Evolutionary conservation across 1,140 invertebrate genomes (phyloP).

Genomic region (Eupeodes corollae): DNA sequence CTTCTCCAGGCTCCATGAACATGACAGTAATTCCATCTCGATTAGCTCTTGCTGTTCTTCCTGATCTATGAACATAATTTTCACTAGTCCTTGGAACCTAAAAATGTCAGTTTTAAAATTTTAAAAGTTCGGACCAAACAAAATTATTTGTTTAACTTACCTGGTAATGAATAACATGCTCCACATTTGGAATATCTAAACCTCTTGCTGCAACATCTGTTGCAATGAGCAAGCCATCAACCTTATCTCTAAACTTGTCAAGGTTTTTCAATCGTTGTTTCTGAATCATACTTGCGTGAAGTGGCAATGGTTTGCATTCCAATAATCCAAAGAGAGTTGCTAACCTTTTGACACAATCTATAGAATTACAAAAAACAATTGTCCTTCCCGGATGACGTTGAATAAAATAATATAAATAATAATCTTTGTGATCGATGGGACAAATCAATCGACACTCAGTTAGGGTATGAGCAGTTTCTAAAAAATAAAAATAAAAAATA

Average conservation of each 20-base stretch:
- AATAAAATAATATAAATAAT: conserved; percentile 88
- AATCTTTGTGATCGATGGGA: conserved; percentile 75
- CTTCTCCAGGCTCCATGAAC: conserved; percentile 81
- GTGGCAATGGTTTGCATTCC: conserved; percentile 62
- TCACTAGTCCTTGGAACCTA: conserved; percentile 82
- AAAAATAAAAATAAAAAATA: conserved; percentile 21
- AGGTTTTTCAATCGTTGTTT: conserved; percentile 88
- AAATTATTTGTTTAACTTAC: conserved; percentile 10
- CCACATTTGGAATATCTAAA: conserved; percentile 85
- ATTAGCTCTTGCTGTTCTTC: conserved; percentile 82
- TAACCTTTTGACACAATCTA: conserved; percentile 80
- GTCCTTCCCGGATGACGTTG: conserved; percentile 75
- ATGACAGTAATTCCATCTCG: conserved; percentile 84
- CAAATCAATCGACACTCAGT: conserved; percentile 73
- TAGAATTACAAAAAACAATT: conserved; percentile 95
- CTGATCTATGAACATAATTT: conserved; percentile 92
- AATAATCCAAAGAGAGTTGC: conserved; percentile 71
- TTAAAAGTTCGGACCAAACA: neutral
- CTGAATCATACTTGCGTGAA: conserved; percentile 95
- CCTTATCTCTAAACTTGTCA: conserved; percentile 74
- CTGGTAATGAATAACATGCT: conserved; percentile 97
- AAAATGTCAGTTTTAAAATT: neutral
- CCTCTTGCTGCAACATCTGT: conserved; percentile 97
- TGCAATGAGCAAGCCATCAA: conserved; percentile 73
- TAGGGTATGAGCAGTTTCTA: conserved; percentile 67